Evolutionary conservation across 2,888 invertebrate species (phyloP).

Genomic region (Pristionchus entomophagus): DNA sequence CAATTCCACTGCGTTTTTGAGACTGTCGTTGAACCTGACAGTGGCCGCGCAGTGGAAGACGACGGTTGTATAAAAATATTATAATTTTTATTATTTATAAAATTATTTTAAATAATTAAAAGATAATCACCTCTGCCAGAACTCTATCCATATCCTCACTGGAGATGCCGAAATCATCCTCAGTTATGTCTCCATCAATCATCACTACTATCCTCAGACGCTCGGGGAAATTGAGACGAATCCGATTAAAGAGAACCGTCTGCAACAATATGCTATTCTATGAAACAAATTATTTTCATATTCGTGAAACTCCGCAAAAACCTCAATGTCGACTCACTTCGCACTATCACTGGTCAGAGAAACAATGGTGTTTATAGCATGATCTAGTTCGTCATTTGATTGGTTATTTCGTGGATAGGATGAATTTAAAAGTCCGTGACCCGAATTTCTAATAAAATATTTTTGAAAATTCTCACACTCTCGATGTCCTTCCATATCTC

Average conservation of each 20-base stretch:
- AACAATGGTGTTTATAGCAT: no score
- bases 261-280: neutral
- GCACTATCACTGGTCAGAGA: no score
- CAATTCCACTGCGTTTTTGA: neutral
- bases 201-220: neutral
- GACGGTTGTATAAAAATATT: neutral
- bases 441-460: no score
- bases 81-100: no score
- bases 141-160: neutral
- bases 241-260: neutral
- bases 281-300: no score
- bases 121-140: neutral
- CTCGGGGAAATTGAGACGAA: neutral
- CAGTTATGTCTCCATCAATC: neutral
- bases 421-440: no score
- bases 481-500: neutral
- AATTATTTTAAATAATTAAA: no score
- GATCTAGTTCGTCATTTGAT: no score
- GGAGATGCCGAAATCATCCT: neutral
- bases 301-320: no score
- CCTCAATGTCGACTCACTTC: no score
- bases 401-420: no score
- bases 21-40: neutral
- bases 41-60: slow-evolving; percentile 6
- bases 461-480: neutral